phyloP scores from a whole-genome alignment of 2,113 vertebrate species.

The Natator depressus region DNA sequence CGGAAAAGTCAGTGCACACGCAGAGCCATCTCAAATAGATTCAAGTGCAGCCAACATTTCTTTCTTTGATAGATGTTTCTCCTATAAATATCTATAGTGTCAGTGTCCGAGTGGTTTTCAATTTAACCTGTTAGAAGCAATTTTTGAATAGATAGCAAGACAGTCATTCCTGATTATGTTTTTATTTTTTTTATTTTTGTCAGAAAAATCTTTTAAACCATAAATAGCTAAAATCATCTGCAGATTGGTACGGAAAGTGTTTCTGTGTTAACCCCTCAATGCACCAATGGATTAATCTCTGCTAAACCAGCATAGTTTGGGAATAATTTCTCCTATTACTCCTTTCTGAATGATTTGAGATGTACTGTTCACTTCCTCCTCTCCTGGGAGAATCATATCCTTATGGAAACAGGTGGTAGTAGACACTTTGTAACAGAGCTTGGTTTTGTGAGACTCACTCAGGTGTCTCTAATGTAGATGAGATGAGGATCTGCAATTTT shows the following conservation, averaged over 20 bases:
- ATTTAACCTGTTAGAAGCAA: not conserved
- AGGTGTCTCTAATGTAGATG: not conserved
- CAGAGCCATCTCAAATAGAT: not conserved
- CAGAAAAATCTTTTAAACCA: not conserved
- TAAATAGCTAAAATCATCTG: not conserved
- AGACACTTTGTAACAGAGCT: not conserved
- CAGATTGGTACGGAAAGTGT: not conserved
- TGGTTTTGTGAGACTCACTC: not conserved
- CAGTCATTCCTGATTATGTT: not conserved
- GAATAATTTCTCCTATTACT: not conserved
- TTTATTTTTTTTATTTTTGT: not conserved
- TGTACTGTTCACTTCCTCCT: not conserved
- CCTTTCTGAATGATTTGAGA: not conserved
- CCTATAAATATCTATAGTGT: fast-evolving
- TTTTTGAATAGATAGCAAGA: not conserved
- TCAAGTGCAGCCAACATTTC: fast-evolving
- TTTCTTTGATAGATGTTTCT: not conserved
- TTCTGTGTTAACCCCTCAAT: not conserved
- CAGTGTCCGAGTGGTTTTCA: not conserved
- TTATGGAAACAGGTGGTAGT: not conserved
- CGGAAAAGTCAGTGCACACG: too few relatives aligned
- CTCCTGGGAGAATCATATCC: not conserved
- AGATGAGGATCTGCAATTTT: not conserved
- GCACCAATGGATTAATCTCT: not conserved
- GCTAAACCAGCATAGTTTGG: not conserved